Conservation (phyloP, 2,797 vertebrate species). For the Siniperca undulata region DNA sequence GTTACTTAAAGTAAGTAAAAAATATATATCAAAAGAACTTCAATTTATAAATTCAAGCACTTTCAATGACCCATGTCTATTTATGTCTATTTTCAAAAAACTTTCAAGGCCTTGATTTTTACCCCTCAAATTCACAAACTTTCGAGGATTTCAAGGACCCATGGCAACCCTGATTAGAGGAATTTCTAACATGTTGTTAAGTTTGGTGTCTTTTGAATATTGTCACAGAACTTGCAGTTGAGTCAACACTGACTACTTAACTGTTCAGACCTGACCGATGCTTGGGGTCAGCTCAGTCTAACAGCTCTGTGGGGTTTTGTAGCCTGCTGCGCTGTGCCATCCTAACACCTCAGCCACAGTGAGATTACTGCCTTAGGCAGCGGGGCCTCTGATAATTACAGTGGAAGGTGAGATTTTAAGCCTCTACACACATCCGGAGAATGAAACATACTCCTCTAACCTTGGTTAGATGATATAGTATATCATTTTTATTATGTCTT, state of each 20-base stretch:
- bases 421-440: slow-evolving; percentile 42
- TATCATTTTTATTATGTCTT: slow-evolving; percentile 24
- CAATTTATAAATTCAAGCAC: too few relatives aligned
- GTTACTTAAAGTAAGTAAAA: too few relatives aligned
- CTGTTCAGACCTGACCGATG: slow-evolving; percentile 11
- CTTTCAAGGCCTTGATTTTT: too few relatives aligned
- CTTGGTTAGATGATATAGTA: slow-evolving; percentile 4
- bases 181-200: background rate
- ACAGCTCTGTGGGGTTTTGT: slow-evolving; percentile 43
- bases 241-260: background rate
- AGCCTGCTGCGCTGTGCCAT: slow-evolving; percentile 45
- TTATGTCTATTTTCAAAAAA: too few relatives aligned
- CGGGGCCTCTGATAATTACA: slow-evolving; percentile 63
- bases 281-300: slow-evolving; percentile 47
- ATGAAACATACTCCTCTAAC: slow-evolving; percentile 30
- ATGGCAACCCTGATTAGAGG: background rate
- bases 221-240: background rate
- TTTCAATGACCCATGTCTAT: too few relatives aligned
- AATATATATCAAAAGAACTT: too few relatives aligned
- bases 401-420: slow-evolving; percentile 64
- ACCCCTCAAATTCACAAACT: too few relatives aligned
- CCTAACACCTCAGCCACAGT: slow-evolving; percentile 68
- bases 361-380: slow-evolving; percentile 71
- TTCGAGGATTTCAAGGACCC: too few relatives aligned
- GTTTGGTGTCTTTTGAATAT: background rate